Evolutionary conservation across 2,888 invertebrate species (phyloP).

Genomic region (Chloroclysta siterata): DNA sequence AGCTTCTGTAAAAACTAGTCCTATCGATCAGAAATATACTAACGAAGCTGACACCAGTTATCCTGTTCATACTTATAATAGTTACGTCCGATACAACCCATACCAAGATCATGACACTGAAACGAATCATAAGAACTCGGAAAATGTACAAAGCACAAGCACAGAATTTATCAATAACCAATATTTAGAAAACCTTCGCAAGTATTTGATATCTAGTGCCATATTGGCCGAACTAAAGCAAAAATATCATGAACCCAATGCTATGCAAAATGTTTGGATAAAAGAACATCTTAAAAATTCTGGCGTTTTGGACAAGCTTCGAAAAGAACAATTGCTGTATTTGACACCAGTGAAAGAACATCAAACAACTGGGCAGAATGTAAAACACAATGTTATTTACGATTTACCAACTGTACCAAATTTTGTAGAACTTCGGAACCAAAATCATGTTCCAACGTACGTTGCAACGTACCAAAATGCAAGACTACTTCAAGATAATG

Average conservation of each 20-base stretch:
- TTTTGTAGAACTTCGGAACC: not conserved
- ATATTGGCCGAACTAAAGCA: slow-evolving; percentile 7
- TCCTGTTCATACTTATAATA: not conserved
- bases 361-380: not conserved
- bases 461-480: not conserved
- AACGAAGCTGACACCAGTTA: not conserved
- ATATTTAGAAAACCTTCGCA: slow-evolving; percentile 10
- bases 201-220: slow-evolving; percentile 9
- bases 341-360: slow-evolving; percentile 2
- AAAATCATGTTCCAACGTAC: not conserved
- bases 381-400: not conserved
- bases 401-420: not conserved
- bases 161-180: not conserved
- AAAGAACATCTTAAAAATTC: slow-evolving; percentile 2
- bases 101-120: slow-evolving; percentile 2
- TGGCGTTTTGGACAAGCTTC: slow-evolving; percentile 4
- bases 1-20: not conserved
- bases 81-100: not conserved
- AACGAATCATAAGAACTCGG: not conserved
- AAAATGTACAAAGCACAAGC: not conserved
- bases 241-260: not conserved
- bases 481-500: not conserved
- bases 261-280: not conserved
- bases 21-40: not conserved
- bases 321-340: not conserved